Base-by-base conservation (phyloP, 2,888 invertebrate species). In the Tetragonula carbonaria region DNA sequence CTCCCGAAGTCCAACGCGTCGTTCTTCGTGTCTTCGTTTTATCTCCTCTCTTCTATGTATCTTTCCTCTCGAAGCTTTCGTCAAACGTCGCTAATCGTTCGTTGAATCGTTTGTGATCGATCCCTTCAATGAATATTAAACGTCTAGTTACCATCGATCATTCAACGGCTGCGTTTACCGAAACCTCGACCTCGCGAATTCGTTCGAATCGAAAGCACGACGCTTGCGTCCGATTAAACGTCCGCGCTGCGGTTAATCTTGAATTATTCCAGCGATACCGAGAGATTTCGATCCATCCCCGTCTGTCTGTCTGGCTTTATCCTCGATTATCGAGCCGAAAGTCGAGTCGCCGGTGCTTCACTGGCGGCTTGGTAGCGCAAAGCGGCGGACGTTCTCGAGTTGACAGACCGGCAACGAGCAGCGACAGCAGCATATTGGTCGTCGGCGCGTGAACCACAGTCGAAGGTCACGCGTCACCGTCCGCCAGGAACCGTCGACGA, bases 381-480 rank as follows among this genome's bases (percentile, higher is more conserved):
- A 23, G 51, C 4, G 23, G 14, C 45, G 38, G 62, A 18, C 38
- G 57, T 79, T 38, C 33, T 16, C 66, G 74, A 78, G 71, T 84
- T 66, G 73, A 63, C 51, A 55, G 74, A 74, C 78, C 66, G 66
- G 33, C 66, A 38, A 72, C 74, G 63, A 51, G 21, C 45, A 28
- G 33, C 45, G 8, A 14, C 53, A 53, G 4, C 59, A 11, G 55
- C 72, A 62, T 59, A 70, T 80, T 72, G 78, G 53, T 57, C 80
- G 76, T n/a, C 73, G 79, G 59, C 73, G 78, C 80, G 79, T 73
- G 71, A 82, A 80, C 68, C 80, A 57, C 65, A 73, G 78, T 67
- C 75, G 76, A 80, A 82, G 80, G 82, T 88, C 85, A 73, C 72
- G 77, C 79, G 78, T 82, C 84, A 65, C 76, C 74, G 81, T 76